Percentiles rank a stretch among this genome's conserved stretches.
Conservation (phyloP, 92 coral and sea anemone genomes). For the Scolanthus callimorphus region DNA sequence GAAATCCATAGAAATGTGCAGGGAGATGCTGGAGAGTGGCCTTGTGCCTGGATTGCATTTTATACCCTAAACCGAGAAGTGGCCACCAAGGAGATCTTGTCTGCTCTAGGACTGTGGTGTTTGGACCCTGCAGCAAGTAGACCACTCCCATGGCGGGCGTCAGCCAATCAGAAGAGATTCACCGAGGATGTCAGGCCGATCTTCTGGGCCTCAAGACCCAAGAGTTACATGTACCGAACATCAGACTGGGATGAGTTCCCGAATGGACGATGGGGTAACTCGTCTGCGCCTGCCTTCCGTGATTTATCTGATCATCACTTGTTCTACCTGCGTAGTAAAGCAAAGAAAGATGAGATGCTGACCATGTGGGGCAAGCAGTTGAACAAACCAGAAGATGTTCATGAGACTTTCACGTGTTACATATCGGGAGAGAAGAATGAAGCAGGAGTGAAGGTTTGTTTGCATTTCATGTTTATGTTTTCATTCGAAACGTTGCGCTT, state of each 20-base stretch:
- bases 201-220: slow-evolving; percentile 96
- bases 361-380: slow-evolving; percentile 92
- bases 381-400: slow-evolving; percentile 69
- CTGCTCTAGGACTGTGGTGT: slow-evolving; percentile 83
- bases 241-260: slow-evolving; percentile 99
- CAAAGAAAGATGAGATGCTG: slow-evolving; percentile 68
- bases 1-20: slow-evolving; percentile 76
- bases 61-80: slow-evolving; percentile 96
- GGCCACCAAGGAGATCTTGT: slow-evolving; percentile 79
- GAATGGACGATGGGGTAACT: slow-evolving; percentile 97
- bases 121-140: slow-evolving; percentile 83
- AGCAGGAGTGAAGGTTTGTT: slow-evolving; percentile 76
- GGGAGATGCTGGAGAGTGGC: slow-evolving; percentile 78
- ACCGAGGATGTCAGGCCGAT: slow-evolving; percentile 96
- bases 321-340: slow-evolving; percentile 70
- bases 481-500: too few relatives aligned
- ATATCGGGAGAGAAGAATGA: slow-evolving; percentile 78
- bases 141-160: slow-evolving; percentile 88
- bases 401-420: slow-evolving; percentile 82
- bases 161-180: slow-evolving; percentile 84
- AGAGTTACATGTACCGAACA: slow-evolving; percentile 94
- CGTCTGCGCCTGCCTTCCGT: slow-evolving; percentile 88
- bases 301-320: slow-evolving; percentile 91
- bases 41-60: slow-evolving; percentile 90
- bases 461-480: too few relatives aligned